Conservation (phyloP, 2,888 invertebrate genomes). For the Cremastinae sp. region DNA sequence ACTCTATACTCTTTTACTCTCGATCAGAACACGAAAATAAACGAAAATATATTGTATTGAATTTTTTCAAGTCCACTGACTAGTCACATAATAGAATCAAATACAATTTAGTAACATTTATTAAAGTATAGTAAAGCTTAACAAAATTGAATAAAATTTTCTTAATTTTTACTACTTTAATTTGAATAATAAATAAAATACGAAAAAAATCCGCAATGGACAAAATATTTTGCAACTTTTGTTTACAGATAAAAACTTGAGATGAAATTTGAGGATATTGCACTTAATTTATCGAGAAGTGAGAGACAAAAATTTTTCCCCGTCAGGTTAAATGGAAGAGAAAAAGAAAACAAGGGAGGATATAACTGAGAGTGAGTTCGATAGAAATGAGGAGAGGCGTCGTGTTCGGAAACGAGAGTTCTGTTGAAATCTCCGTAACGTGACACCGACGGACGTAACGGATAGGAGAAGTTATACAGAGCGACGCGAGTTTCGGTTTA, state of each 20-base stretch:
- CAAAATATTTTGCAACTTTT: too few relatives aligned
- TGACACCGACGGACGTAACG: slow-evolving; percentile 68
- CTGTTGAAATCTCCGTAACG: slow-evolving; percentile 80
- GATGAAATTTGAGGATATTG: too few relatives aligned
- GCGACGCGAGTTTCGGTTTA: slow-evolving; percentile 67
- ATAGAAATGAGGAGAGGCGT: slow-evolving; percentile 57
- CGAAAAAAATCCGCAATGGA: too few relatives aligned
- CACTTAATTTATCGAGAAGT: too few relatives aligned
- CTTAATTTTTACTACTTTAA: too few relatives aligned
- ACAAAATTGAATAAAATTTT: too few relatives aligned
- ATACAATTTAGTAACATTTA: too few relatives aligned
- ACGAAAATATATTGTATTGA: neutral
- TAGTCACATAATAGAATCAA: too few relatives aligned
- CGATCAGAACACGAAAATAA: neutral
- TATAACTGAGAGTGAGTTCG: slow-evolving; percentile 54
- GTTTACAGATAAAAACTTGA: too few relatives aligned
- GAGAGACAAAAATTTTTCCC: neutral
- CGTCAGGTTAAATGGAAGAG: slow-evolving; percentile 3
- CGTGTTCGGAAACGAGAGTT: slow-evolving; percentile 65
- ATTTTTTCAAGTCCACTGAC: too few relatives aligned
- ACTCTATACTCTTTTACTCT: neutral
- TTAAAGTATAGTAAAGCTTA: too few relatives aligned
- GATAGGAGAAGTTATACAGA: slow-evolving; percentile 18
- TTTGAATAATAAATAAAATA: too few relatives aligned
- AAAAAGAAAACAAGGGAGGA: slow-evolving; percentile 11